A percentile compares a stretch with the other conserved stretches of the same genome.
These are phyloP conservation scores for Salmo trutta DNA, from an alignment of 2,797 vertebrate genomes.

Conservation along the genomic window DNA sequence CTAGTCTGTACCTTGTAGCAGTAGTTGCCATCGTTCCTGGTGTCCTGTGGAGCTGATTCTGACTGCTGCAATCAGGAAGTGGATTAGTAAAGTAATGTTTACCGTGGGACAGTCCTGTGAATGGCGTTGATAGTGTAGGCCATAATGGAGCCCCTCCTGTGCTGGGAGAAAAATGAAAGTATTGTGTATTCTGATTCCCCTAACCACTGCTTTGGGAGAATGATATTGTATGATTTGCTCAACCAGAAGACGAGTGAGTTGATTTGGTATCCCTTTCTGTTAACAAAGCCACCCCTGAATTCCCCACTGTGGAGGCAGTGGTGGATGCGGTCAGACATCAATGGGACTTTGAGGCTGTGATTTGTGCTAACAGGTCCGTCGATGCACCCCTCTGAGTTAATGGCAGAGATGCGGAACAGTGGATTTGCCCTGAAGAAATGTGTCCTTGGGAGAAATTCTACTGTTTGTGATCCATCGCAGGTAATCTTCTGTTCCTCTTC, in stretches of 20 bases:
- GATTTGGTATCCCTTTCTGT: slow-evolving; percentile 97
- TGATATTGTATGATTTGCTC: slow-evolving; percentile 98
- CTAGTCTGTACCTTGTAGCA: background rate
- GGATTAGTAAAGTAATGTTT: slow-evolving; percentile 72
- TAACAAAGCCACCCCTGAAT: slow-evolving; percentile 95
- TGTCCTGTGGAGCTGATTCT: slow-evolving; percentile 52
- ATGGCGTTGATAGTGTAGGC: slow-evolving; percentile 80
- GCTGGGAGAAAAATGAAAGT: slow-evolving; percentile 90
- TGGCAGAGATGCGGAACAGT: slow-evolving; percentile 99
- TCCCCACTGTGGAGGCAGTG: slow-evolving; percentile 90
- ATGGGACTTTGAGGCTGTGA: slow-evolving; percentile 93
- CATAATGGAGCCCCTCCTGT: slow-evolving; percentile 84
- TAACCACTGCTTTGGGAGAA: slow-evolving; percentile 94
- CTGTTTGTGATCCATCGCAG: slow-evolving; percentile 95
- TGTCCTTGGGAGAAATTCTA: slow-evolving; percentile 96
- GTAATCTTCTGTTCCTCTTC: slow-evolving; percentile 80
- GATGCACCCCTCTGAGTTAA: slow-evolving; percentile 99
- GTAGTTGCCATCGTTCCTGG: slow-evolving; percentile 26
- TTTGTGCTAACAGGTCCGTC: slow-evolving; percentile 99
- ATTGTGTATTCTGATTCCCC: slow-evolving; percentile 93
- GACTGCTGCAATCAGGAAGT: slow-evolving; percentile 70
- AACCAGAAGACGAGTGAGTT: slow-evolving; percentile 98
- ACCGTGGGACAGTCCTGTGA: slow-evolving; percentile 76
- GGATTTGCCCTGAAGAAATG: slow-evolving; percentile 99
- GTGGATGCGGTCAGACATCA: slow-evolving; percentile 88